A percentile compares a stretch with the other conserved stretches of the same genome.
Evolutionary conservation across 2,113 vertebrate genomes (phyloP).

Genomic region (Cairina moschata): DNA sequence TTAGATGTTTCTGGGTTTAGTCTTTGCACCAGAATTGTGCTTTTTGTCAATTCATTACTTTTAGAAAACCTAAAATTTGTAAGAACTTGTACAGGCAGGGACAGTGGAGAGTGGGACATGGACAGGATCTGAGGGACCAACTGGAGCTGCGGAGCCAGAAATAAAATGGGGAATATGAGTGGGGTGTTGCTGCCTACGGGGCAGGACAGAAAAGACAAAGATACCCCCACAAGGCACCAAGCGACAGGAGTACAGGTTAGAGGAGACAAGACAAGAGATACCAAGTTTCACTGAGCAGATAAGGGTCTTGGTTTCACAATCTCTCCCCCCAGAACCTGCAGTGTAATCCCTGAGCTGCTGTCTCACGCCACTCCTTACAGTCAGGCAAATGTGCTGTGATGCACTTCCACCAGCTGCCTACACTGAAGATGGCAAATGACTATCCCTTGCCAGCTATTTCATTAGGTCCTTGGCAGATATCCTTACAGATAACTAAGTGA

Average conservation of each 20-base stretch:
- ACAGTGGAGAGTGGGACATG: neutral
- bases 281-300: neutral
- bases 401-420: neutral
- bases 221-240: neutral
- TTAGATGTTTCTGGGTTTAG: neutral
- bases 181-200: rapidly evolving
- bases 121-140: neutral
- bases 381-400: neutral
- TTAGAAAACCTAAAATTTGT: neutral
- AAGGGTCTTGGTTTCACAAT: neutral
- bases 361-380: neutral
- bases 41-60: neutral
- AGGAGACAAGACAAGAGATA: neutral
- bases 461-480: neutral
- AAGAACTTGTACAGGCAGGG: neutral
- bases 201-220: neutral
- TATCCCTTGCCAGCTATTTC: neutral
- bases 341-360: neutral
- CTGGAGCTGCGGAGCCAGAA: neutral
- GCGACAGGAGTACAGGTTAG: neutral
- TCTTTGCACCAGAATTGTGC: neutral
- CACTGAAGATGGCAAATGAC: neutral
- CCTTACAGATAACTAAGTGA: neutral
- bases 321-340: neutral
- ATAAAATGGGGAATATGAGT: neutral